These are phyloP conservation scores for Scaptomyza tumidula DNA, from an alignment of 2,888 invertebrate genomes.

Conservation along the genomic window DNA sequence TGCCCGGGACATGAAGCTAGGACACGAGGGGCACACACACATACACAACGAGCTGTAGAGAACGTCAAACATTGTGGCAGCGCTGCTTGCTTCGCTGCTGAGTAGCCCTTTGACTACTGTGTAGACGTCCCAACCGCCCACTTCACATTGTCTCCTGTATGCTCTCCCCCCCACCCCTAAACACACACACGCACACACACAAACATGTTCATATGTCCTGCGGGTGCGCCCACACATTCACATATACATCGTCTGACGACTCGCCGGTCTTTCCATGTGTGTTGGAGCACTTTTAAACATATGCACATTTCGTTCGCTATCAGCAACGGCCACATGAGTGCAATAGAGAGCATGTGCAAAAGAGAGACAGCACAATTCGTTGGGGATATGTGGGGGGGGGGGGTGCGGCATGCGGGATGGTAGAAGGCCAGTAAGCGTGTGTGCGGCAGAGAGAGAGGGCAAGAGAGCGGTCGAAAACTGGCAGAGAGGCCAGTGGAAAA, in stretches of 20 bases:
- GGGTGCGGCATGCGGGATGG: neutral
- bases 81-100: conserved; percentile 32
- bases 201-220: conserved; percentile 58
- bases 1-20: conserved; percentile 68
- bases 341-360: conserved; percentile 48
- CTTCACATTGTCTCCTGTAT: conserved; percentile 63
- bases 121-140: conserved; percentile 45
- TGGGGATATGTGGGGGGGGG: conserved; percentile 2
- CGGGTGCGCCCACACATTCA: conserved; percentile 35
- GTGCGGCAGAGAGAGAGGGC: conserved; percentile 8
- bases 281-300: conserved; percentile 73
- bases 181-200: conserved; percentile 12
- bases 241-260: conserved; percentile 8
- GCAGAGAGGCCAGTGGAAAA: conserved; percentile 60
- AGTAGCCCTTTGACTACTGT: conserved; percentile 74
- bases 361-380: conserved; percentile 44
- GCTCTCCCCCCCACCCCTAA: conserved; percentile 31
- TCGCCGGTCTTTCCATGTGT: conserved; percentile 36
- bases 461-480: conserved; percentile 54
- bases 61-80: conserved; percentile 30
- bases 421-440: conserved; percentile 2
- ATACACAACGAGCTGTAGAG: conserved; percentile 1
- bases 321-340: conserved; percentile 66
- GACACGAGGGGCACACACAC: conserved; percentile 11
- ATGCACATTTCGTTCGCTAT: conserved; percentile 80